Evolutionary conservation across 2,797 vertebrate species (phyloP).

Genomic region (Sebastes iracundus): DNA sequence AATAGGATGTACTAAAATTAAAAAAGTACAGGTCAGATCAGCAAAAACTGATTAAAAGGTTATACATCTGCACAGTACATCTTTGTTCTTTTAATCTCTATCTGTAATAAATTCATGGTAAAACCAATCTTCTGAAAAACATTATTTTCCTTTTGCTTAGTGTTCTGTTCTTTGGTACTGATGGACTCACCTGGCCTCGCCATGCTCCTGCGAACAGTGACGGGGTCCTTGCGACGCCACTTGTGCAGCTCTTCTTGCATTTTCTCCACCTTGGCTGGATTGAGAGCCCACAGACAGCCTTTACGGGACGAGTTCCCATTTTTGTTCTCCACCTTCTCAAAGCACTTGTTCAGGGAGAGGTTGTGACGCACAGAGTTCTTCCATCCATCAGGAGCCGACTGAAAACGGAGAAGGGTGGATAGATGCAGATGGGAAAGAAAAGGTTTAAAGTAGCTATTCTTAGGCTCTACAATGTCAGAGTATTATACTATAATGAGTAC

Average conservation of each 20-base stretch:
- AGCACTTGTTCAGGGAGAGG: conserved; percentile 97
- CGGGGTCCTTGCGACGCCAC: conserved; percentile 96
- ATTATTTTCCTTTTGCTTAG: not conserved
- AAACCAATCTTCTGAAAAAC: not conserved
- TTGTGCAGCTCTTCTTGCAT: conserved; percentile 99
- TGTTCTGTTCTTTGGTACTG: not conserved
- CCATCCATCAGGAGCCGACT: conserved; percentile 99
- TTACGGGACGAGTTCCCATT: conserved; percentile 92
- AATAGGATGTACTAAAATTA: not conserved
- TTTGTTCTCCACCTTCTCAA: conserved; percentile 97
- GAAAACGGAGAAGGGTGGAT: conserved; percentile 22
- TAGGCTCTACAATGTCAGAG: not conserved
- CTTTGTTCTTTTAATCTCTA: not conserved
- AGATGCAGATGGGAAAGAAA: not conserved
- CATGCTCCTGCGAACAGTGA: conserved; percentile 95
- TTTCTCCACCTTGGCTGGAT: conserved; percentile 95
- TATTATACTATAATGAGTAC: not conserved
- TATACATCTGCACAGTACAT: not conserved
- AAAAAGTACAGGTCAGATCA: not conserved
- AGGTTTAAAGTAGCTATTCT: not conserved
- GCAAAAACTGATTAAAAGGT: not conserved
- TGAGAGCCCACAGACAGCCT: conserved; percentile 97
- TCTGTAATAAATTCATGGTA: not conserved
- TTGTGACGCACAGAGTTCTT: conserved; percentile 99
- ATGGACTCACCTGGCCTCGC: conserved; percentile 89